These are phyloP conservation scores for Charanyca ferruginea DNA, from an alignment of 2,888 invertebrate species.

Conservation along the genomic window DNA sequence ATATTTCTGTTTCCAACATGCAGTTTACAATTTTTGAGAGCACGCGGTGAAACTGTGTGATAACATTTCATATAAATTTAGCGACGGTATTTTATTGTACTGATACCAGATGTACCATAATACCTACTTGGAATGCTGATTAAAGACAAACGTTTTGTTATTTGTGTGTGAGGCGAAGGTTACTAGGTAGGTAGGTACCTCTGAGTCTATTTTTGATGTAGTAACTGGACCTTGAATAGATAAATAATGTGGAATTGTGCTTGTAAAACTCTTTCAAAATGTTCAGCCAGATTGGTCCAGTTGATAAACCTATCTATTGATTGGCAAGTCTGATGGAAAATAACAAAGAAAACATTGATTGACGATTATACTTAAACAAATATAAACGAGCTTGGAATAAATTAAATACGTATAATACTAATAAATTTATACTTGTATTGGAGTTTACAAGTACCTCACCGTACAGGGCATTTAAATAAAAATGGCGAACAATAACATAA, in stretches of 20 bases:
- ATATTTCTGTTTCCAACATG: conserved; percentile 16
- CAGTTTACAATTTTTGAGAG: conserved; percentile 29
- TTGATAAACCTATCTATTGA: conserved; percentile 23
- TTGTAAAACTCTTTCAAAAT: conserved; percentile 16
- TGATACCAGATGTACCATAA: conserved; percentile 43
- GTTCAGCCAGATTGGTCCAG: conserved; percentile 13
- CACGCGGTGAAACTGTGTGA: conserved; percentile 5
- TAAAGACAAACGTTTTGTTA: conserved; percentile 42
- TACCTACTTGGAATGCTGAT: conserved; percentile 36
- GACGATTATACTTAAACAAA: neutral
- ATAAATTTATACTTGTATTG: neutral
- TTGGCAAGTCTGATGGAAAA: conserved; percentile 19
- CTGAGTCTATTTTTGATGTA: conserved; percentile 46
- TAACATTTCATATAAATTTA: conserved; percentile 33
- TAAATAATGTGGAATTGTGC: conserved; percentile 24
- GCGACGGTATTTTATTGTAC: conserved; percentile 17
- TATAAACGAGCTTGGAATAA: neutral
- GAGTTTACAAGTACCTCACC: neutral
- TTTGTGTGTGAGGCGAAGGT: conserved; percentile 36
- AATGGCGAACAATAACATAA: neutral
- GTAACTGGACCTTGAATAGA: conserved; percentile 40
- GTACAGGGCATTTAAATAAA: neutral
- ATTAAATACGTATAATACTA: neutral
- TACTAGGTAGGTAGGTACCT: conserved; percentile 33
- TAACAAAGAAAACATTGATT: neutral